A percentile compares a stretch with the other conserved stretches of the same genome.
These are phyloP conservation scores for Chrysolophus pictus DNA, from an alignment of 2,797 vertebrate genomes.

Conservation along the genomic window DNA sequence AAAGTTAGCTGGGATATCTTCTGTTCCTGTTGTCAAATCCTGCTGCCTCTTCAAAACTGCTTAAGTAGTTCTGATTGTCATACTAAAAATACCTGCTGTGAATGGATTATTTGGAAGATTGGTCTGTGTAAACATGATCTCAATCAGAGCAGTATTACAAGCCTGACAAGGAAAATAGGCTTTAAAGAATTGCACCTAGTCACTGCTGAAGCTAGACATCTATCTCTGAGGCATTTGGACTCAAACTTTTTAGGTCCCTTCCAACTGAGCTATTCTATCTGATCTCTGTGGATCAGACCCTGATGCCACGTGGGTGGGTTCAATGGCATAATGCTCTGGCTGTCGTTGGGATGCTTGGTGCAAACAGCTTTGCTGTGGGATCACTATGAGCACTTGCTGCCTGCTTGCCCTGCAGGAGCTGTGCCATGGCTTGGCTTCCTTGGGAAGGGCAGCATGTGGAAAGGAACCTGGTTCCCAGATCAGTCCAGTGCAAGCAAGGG, in stretches of 20 bases:
- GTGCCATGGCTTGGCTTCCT: background rate
- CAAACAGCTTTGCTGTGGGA: background rate
- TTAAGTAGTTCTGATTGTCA: background rate
- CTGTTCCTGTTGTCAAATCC: background rate
- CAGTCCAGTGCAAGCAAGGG: accelerated
- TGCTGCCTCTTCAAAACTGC: background rate
- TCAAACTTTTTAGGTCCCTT: background rate
- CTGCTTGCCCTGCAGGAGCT: accelerated
- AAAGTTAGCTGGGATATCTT: background rate
- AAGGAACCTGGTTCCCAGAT: background rate
- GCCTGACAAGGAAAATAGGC: background rate
- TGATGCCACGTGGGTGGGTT: accelerated
- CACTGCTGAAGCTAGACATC: background rate
- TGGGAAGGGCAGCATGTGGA: accelerated
- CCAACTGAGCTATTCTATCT: background rate
- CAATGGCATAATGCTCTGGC: background rate
- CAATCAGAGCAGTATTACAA: background rate
- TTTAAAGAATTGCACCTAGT: background rate
- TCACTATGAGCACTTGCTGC: background rate
- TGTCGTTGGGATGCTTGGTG: background rate
- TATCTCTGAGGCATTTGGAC: background rate
- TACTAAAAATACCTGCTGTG: background rate
- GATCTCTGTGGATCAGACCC: background rate
- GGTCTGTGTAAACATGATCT: accelerated
- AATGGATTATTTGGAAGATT: background rate